Conservation (phyloP, 2,113 vertebrate species). For the Sinocyclocheilus anshuiensis region DNA sequence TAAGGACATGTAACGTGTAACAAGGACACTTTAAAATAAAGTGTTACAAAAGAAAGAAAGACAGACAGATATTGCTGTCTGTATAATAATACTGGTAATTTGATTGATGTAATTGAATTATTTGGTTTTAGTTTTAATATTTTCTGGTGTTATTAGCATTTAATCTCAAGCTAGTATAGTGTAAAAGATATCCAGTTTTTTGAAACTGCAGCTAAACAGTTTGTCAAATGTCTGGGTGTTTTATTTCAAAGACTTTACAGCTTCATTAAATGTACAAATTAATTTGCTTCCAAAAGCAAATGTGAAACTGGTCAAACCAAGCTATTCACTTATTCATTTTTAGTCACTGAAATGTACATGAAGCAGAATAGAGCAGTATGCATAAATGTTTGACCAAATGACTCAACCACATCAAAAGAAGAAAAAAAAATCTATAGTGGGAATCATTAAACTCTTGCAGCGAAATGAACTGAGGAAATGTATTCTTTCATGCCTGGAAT, state of each 20-base stretch:
- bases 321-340: background rate
- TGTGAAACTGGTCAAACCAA: background rate
- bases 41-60: too few species aligned
- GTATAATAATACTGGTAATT: too few species aligned
- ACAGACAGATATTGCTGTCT: too few species aligned
- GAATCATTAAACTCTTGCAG: slow-evolving; percentile 6
- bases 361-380: slow-evolving; percentile 3
- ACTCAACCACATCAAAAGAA: slow-evolving; percentile 2
- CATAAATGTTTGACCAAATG: slow-evolving; percentile 39
- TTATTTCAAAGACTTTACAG: background rate
- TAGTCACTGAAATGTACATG: background rate
- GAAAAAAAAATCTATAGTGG: background rate
- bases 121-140: background rate
- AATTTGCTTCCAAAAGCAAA: background rate
- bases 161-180: background rate
- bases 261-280: slow-evolving; percentile 9
- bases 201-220: background rate
- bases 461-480: background rate
- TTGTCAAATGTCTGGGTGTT: background rate
- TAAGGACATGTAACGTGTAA: too few species aligned
- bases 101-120: too few species aligned
- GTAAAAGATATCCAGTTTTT: background rate
- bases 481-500: background rate
- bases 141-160: slow-evolving; percentile 22
- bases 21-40: too few species aligned